Conservation (phyloP, 2,113 vertebrate genomes). For the Grus americana region DNA sequence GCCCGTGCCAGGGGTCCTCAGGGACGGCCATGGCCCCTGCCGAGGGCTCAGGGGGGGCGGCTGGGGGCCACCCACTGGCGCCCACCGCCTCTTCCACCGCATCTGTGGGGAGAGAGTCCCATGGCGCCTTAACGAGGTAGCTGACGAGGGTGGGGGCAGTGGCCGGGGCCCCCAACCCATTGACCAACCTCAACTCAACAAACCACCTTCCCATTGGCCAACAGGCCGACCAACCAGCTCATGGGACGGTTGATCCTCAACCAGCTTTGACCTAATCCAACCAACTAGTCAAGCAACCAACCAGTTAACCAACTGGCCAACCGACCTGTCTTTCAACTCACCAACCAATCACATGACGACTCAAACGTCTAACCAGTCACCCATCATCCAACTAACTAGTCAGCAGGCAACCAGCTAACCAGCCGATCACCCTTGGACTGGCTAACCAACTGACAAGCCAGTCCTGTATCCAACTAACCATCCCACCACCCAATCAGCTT, state of each 20-base stretch:
- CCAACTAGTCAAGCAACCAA: neutral
- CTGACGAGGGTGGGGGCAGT: fast-evolving
- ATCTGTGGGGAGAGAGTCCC: neutral
- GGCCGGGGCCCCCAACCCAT: too few species aligned
- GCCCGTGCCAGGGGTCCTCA: neutral
- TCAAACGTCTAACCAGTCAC: neutral
- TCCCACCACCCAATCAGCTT: too few species aligned
- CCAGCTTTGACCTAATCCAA: neutral
- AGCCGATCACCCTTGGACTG: too few species aligned
- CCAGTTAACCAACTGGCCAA: neutral
- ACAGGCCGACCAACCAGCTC: neutral
- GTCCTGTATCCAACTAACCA: too few species aligned
- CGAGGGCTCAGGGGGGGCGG: neutral
- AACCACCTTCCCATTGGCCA: neutral
- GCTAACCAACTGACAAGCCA: too few species aligned
- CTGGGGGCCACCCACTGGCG: neutral
- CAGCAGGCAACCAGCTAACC: too few species aligned
- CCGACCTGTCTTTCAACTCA: too few species aligned
- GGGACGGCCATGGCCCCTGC: neutral
- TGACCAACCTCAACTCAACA: neutral
- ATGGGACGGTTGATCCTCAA: too few species aligned
- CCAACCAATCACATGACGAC: neutral
- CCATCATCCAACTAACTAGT: too few species aligned
- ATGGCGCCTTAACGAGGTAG: fast-evolving
- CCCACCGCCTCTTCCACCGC: neutral